Evolutionary conservation across 1,140 invertebrate species (phyloP).

Genomic region (Agrypnia vestita): DNA sequence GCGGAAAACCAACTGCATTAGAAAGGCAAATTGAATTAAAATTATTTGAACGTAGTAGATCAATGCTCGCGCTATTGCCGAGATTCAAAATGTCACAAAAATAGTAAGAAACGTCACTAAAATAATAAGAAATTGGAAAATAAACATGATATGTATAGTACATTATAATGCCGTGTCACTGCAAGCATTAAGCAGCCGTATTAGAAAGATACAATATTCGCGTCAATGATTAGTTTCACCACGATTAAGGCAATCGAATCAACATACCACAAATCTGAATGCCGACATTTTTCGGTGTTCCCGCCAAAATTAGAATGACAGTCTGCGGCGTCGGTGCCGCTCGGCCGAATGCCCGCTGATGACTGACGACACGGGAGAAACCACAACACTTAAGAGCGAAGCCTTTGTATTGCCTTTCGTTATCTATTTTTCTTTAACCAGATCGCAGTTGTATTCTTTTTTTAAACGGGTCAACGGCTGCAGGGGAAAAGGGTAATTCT

Average conservation of each 20-base stretch:
- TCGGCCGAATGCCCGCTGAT: constrained; percentile 7
- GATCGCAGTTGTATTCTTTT: constrained; percentile 8
- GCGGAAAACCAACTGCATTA: no score
- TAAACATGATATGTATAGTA: no score
- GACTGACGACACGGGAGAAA: background rate
- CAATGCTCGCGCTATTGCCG: no score
- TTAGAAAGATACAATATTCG: no score
- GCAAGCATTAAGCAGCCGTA: no score
- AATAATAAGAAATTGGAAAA: no score
- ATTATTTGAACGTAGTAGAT: no score
- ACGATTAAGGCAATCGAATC: background rate
- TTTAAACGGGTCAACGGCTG: constrained; percentile 12
- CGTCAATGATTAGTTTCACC: no score
- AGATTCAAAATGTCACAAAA: no score
- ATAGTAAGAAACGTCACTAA: no score
- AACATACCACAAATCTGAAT: constrained; percentile 34
- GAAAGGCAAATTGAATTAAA: no score
- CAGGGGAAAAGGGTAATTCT: background rate
- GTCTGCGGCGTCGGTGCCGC: constrained; percentile 9
- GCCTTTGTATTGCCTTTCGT: constrained; percentile 19
- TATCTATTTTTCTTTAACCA: constrained; percentile 33
- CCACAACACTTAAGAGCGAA: constrained; percentile 1
- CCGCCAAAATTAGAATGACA: background rate
- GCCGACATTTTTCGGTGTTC: constrained; percentile 29
- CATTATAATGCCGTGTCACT: no score